Percentiles rank a stretch among this genome's conserved stretches.
phyloP scores from a whole-genome alignment of 1,140 invertebrate genomes.

The Tetramorium alpestre region DNA sequence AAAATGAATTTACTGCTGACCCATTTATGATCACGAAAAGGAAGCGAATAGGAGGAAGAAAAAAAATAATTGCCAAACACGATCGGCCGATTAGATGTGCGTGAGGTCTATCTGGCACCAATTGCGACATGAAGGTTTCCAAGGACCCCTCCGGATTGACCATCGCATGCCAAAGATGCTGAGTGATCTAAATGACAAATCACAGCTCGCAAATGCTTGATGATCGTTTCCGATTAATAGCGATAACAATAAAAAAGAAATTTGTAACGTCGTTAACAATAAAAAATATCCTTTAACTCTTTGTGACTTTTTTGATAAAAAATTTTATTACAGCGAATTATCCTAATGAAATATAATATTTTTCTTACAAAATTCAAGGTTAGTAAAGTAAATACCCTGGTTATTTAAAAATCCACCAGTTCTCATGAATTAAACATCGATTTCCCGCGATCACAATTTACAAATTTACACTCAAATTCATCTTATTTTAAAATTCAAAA shows the following conservation, averaged over 20 bases:
- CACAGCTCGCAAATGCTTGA: slow-evolving; percentile 28
- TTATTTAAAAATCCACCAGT: too few species aligned
- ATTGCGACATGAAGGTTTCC: slow-evolving; percentile 59
- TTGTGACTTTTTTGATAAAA: too few species aligned
- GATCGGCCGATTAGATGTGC: slow-evolving; percentile 60
- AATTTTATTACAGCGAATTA: too few species aligned
- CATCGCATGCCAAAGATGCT: slow-evolving; percentile 5
- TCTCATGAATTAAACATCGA: too few species aligned
- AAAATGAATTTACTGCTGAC: slow-evolving; percentile 30
- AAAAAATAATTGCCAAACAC: slow-evolving; percentile 64
- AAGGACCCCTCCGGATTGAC: slow-evolving; percentile 54
- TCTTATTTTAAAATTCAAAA: neutral
- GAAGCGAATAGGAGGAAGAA: neutral
- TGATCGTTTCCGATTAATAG: neutral
- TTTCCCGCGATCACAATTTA: neutral
- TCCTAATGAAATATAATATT: too few species aligned
- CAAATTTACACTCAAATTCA: neutral
- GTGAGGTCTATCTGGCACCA: slow-evolving; percentile 35
- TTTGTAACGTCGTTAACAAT: too few species aligned
- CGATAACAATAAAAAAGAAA: neutral
- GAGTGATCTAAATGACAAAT: neutral
- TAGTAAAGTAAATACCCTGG: too few species aligned
- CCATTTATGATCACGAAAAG: slow-evolving; percentile 35
- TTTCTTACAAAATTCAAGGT: too few species aligned
- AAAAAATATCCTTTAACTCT: too few species aligned